phyloP scores from a whole-genome alignment of 2,113 vertebrate species.

The Festucalex cinctus region DNA sequence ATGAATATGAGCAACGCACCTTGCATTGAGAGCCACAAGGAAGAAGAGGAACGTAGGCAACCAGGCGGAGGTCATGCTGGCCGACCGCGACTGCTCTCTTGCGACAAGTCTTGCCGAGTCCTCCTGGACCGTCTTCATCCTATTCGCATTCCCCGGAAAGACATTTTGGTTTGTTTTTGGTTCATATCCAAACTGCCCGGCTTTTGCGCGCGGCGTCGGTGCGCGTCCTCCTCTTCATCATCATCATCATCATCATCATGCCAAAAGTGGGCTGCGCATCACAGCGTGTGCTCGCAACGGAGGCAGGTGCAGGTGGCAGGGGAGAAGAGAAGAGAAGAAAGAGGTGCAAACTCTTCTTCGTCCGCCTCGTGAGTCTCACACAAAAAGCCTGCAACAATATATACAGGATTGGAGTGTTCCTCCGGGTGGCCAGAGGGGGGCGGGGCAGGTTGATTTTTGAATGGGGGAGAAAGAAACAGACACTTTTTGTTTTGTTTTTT shows the following conservation, averaged over 20 bases:
- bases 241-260: background rate
- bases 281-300: background rate
- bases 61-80: slow-evolving; percentile 77
- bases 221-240: background rate
- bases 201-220: background rate
- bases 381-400: background rate
- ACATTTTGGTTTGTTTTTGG: background rate
- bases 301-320: background rate
- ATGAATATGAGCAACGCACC: slow-evolving; percentile 74
- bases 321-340: background rate
- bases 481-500: no score
- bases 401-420: background rate
- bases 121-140: slow-evolving; percentile 31
- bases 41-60: slow-evolving; percentile 73
- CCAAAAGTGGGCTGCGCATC: background rate
- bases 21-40: slow-evolving; percentile 77
- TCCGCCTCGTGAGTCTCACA: background rate
- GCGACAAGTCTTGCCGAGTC: background rate
- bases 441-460: background rate
- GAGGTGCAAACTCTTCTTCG: background rate
- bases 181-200: background rate
- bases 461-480: background rate
- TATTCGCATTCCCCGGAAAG: no score
- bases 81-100: background rate
- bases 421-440: background rate